Evolutionary conservation across 1,140 invertebrate genomes (phyloP), one percentile per base, ranked within the genome.

Genomic region (Spodoptera litura): DNA sequence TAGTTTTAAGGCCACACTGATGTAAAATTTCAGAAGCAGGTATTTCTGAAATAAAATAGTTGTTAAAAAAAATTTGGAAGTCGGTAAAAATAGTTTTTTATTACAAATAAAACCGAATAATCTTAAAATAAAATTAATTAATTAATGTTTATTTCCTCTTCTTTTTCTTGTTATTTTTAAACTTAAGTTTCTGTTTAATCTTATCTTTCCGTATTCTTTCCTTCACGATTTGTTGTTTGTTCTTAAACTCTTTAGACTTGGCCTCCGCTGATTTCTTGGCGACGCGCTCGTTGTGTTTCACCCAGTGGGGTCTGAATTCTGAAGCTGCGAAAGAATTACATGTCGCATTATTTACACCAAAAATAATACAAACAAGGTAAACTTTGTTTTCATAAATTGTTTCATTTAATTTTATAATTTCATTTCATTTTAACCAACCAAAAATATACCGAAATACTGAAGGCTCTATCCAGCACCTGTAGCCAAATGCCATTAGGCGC

Each of bases 181-280:
- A 80, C 72, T 93, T 93, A 15, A 94, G 89, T 71, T 90, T 90
- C 58, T 92, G 88, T 52, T 95, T 95, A 59, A 93, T 85, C 85
- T 95, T 95, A 10, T 95, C 94, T 74, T 90, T 94, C 20, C 92
- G 88, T 59, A 95, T 58, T 4, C 94, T 87, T 55, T 95, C 94
- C 83, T 95, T 95, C 5, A 95, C 91, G 70, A 95, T 95, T 79
- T 95, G 93, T 49, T 94, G 93, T 77, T 95, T 95, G 86, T 94
- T 83, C 27, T 86, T 87, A 85, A 95, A 91, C 80, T 95, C 94
- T 31, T 88, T 88, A 13, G 87, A 90, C 9, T 87, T 86, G 0
- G 86, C 85, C 31, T 91, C 91, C 0, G 88, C 83, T 55, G 93
- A 92, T 82, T 92, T 92, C 81, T 91, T 91, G 13, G 91, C 87